phyloP scores from a whole-genome alignment of 2,888 invertebrate species.

The Rhaphigaster nebulosa region DNA sequence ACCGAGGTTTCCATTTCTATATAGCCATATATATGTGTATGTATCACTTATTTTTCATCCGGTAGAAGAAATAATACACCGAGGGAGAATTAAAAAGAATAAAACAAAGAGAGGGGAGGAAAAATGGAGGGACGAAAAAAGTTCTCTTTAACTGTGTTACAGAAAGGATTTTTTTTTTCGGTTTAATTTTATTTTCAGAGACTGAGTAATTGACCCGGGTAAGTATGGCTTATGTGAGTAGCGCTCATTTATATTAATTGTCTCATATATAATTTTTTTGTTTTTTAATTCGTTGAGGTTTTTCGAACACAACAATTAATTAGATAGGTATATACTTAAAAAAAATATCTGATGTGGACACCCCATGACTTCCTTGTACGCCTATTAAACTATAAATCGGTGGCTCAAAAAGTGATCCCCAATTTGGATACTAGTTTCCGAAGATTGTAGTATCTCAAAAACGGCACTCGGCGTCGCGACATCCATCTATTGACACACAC shows the following conservation, averaged over 20 bases:
- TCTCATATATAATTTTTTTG: background rate
- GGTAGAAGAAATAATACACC: conserved; percentile 30
- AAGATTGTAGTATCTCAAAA: no score
- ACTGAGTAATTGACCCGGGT: conserved; percentile 39
- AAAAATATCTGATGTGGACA: no score
- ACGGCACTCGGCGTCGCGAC: no score
- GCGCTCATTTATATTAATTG: conserved; percentile 22
- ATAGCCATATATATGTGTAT: background rate
- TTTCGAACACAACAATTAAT: background rate
- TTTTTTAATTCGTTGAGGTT: background rate
- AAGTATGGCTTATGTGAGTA: background rate
- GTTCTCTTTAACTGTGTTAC: conserved; percentile 21
- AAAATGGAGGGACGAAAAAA: background rate
- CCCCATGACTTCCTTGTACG: no score
- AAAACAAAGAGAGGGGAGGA: background rate
- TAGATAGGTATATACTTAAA: no score
- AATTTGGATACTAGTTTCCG: no score
- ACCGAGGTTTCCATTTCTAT: conserved; percentile 18
- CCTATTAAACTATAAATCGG: no score
- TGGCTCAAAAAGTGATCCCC: no score
- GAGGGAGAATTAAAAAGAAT: conserved; percentile 32
- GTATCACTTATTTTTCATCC: conserved; percentile 33
- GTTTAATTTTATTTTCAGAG: conserved; percentile 32
- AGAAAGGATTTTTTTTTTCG: conserved; percentile 21
- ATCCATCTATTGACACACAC: no score